phyloP scores from a whole-genome alignment of 2,797 vertebrate species.

The Odontamblyopus rebecca region DNA sequence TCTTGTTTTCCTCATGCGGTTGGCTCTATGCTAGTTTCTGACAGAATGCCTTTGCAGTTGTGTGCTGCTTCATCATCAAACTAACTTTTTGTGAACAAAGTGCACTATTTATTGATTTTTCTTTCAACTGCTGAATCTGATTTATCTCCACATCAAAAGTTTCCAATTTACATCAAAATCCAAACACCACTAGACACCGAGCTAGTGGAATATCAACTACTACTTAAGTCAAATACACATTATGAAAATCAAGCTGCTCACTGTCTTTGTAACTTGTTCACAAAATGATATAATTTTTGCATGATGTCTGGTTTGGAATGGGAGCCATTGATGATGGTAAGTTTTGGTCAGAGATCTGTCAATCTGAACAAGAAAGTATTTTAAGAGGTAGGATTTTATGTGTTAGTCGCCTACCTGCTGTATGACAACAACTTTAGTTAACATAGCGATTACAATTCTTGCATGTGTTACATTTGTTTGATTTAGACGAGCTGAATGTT shows the following conservation, averaged over 20 bases:
- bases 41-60: constrained; percentile 49
- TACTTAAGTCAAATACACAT: not conserved
- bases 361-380: constrained; percentile 64
- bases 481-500: not conserved
- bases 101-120: constrained; percentile 31
- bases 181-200: not conserved
- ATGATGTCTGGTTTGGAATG: constrained; percentile 69
- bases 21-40: constrained; percentile 54
- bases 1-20: constrained; percentile 44
- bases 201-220: not conserved
- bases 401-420: constrained; percentile 10
- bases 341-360: constrained; percentile 66
- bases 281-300: constrained; percentile 64
- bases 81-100: constrained; percentile 71
- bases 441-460: constrained; percentile 16
- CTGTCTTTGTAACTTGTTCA: constrained; percentile 58
- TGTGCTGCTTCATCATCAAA: constrained; percentile 60
- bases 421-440: constrained; percentile 30
- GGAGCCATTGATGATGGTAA: constrained; percentile 72
- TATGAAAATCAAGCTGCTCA: constrained; percentile 6
- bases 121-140: constrained; percentile 25
- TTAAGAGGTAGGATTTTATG: constrained; percentile 73
- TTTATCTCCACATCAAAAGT: constrained; percentile 28
- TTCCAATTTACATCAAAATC: not conserved
- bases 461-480: constrained; percentile 43